Evolutionary conservation across 2,113 vertebrate species (phyloP).

Genomic region (Cranoglanis bouderius): DNA sequence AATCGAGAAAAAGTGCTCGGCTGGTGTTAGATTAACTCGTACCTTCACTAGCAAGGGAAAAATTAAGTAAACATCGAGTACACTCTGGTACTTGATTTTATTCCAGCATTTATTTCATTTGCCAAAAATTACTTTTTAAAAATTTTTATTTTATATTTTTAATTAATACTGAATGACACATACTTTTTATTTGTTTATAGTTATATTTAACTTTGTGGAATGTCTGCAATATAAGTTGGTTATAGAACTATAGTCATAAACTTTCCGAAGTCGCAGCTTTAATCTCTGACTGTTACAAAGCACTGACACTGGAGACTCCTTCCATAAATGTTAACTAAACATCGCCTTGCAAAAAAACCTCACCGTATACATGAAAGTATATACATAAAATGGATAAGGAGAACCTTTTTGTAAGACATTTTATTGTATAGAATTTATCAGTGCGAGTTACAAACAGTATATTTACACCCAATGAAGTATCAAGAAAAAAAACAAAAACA

Average conservation of each 20-base stretch:
- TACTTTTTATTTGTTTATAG: not conserved
- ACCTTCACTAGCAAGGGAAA: not conserved
- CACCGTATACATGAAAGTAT: not conserved
- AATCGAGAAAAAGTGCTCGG: not conserved
- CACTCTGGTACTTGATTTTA: not conserved
- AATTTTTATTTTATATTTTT: too few relatives aligned
- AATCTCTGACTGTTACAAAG: not conserved
- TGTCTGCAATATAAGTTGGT: not conserved
- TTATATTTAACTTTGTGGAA: not conserved
- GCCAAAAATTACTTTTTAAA: not conserved
- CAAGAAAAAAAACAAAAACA: conserved; percentile 12
- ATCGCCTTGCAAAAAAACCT: not conserved
- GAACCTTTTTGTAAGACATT: conserved; percentile 18
- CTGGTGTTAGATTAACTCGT: not conserved
- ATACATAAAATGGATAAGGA: not conserved
- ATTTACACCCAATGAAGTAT: conserved; percentile 65
- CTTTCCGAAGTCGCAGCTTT: not conserved
- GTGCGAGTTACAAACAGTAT: conserved; percentile 55
- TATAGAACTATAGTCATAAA: too few relatives aligned
- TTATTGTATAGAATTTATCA: conserved; percentile 32
- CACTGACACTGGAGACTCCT: not conserved
- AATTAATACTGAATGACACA: not conserved
- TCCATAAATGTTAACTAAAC: not conserved
- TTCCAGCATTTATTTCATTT: not conserved
- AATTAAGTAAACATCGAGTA: not conserved